Evolutionary conservation across 2,888 invertebrate genomes (phyloP).

Genomic region (Apotomis capreana): DNA sequence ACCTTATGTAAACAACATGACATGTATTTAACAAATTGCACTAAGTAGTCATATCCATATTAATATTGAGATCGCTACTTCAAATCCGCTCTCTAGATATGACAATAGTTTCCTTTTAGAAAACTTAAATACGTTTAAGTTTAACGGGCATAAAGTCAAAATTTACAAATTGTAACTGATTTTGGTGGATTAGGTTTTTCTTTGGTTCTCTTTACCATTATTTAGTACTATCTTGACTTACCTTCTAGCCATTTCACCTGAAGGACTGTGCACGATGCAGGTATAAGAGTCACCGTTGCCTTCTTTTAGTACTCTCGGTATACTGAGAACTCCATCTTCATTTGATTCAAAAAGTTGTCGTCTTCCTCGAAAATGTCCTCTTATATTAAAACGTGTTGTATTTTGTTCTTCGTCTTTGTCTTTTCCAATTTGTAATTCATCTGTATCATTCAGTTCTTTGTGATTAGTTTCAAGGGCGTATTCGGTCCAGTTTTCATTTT

Average conservation of each 20-base stretch:
- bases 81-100: no score
- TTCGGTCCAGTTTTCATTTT: background rate
- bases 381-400: background rate
- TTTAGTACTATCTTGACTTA: conserved; percentile 44
- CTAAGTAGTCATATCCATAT: no score
- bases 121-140: no score
- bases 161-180: no score
- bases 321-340: conserved; percentile 83
- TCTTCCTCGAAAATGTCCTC: conserved; percentile 3
- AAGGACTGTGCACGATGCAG: conserved; percentile 90
- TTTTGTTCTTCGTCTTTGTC: background rate
- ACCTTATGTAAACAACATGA: no score
- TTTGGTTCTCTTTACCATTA: background rate
- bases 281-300: conserved; percentile 91
- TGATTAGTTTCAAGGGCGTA: background rate
- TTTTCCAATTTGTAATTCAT: background rate
- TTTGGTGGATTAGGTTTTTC: background rate
- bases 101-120: no score
- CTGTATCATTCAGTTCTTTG: background rate
- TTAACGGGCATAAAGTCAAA: no score
- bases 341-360: conserved; percentile 67
- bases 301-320: conserved; percentile 83
- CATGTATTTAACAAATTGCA: no score
- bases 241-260: conserved; percentile 89
- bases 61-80: no score